Evolutionary conservation across 2,113 vertebrate species (phyloP).

Genomic region (Oostethus manadensis): DNA sequence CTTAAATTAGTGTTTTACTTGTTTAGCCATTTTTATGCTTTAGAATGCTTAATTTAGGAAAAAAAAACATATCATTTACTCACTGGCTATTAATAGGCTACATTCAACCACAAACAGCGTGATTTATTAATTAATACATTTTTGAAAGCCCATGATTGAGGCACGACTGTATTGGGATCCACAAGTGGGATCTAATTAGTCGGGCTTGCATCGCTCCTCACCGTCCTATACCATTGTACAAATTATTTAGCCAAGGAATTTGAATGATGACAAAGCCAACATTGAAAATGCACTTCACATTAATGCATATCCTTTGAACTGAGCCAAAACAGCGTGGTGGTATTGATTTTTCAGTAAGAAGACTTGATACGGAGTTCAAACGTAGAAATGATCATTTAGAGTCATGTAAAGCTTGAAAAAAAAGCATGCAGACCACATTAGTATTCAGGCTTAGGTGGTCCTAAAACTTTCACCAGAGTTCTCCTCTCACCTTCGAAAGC

Average conservation of each 20-base stretch:
- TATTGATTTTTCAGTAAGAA: neutral
- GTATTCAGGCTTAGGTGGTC: slow-evolving; percentile 36
- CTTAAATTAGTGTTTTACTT: too few species aligned
- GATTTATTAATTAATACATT: too few species aligned
- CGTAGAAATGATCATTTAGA: slow-evolving; percentile 1
- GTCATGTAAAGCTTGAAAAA: neutral
- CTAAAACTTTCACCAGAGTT: slow-evolving; percentile 32
- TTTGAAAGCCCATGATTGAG: too few species aligned
- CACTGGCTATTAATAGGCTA: too few species aligned
- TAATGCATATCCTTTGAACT: slow-evolving; percentile 5
- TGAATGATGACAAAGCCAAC: slow-evolving; percentile 8
- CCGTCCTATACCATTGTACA: slow-evolving; percentile 14
- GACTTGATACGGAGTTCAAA: slow-evolving; percentile 12
- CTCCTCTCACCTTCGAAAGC: slow-evolving; percentile 14
- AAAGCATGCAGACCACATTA: neutral
- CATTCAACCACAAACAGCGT: too few species aligned
- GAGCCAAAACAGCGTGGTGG: slow-evolving; percentile 13
- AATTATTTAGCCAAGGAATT: neutral
- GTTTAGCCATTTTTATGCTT: too few species aligned
- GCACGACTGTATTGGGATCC: neutral
- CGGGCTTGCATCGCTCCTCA: slow-evolving; percentile 12
- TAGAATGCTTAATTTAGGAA: too few species aligned
- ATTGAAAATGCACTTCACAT: slow-evolving; percentile 1
- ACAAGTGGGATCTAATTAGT: slow-evolving; percentile 24
- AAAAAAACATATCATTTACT: too few species aligned